These are phyloP conservation scores for Amniataba percoides DNA, from an alignment of 2,797 vertebrate genomes.

Conservation along the genomic window DNA sequence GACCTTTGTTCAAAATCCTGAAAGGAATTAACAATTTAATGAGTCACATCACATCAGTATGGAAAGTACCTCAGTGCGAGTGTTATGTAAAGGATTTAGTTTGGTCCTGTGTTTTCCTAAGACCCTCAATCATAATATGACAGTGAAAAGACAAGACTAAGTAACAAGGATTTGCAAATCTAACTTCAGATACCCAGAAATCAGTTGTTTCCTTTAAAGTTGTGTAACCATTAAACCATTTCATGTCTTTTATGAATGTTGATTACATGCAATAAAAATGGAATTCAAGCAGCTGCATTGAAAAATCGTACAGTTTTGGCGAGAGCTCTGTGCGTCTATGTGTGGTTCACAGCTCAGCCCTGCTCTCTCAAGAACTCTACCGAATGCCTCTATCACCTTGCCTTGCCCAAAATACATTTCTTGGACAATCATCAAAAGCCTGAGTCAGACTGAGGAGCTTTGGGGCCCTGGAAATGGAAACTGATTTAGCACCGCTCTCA, in stretches of 20 bases:
- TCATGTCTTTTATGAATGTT: conserved; percentile 3
- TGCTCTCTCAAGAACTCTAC: conserved; percentile 25
- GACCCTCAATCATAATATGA: conserved; percentile 38
- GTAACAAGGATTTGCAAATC: conserved; percentile 25
- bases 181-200: not conserved
- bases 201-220: not conserved
- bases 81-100: conserved; percentile 50
- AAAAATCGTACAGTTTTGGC: not conserved
- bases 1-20: conserved; percentile 65
- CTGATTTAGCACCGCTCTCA: conserved; percentile 80
- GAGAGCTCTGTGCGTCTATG: not conserved
- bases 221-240: conserved; percentile 12
- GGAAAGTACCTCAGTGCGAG: conserved; percentile 34
- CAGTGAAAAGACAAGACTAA: conserved; percentile 21
- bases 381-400: conserved; percentile 57
- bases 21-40: conserved; percentile 69
- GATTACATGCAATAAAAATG: not conserved
- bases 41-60: conserved; percentile 58
- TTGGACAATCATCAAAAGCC: conserved; percentile 69
- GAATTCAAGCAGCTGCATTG: not conserved
- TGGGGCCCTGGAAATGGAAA: conserved; percentile 79
- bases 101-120: conserved; percentile 31
- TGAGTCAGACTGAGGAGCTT: conserved; percentile 59
- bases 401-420: conserved; percentile 65
- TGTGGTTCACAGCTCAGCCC: conserved; percentile 20